These are phyloP conservation scores for Todiramphus saurophagus DNA, from an alignment of 2,113 vertebrate species.

Conservation along the genomic window DNA sequence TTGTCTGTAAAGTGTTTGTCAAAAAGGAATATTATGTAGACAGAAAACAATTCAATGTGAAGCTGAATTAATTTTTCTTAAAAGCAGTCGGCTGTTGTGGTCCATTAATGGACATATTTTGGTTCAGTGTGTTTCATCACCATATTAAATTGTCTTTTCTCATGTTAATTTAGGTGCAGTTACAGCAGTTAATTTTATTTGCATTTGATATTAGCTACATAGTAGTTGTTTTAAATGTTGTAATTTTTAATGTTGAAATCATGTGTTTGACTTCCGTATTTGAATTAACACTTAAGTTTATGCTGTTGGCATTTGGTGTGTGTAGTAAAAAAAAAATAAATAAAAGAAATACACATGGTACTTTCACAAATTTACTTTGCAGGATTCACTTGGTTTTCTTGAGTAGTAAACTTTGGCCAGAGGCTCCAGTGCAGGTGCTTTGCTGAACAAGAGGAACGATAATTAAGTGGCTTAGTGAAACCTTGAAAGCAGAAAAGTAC, in stretches of 20 bases:
- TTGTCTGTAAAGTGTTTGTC: conserved; percentile 43
- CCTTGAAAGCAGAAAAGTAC: background rate
- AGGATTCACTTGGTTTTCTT: background rate
- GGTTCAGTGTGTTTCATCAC: conserved; percentile 54
- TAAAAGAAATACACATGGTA: background rate
- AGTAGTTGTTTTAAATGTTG: conserved; percentile 67
- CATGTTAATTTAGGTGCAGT: conserved; percentile 68
- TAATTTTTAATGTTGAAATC: conserved; percentile 77
- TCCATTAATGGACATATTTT: conserved; percentile 44
- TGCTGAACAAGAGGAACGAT: background rate
- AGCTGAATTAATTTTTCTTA: conserved; percentile 44
- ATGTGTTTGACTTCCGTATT: conserved; percentile 79
- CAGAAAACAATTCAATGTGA: conserved; percentile 61
- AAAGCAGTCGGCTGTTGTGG: conserved; percentile 53
- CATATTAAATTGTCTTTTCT: conserved; percentile 50
- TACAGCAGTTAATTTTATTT: conserved; percentile 69
- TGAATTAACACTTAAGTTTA: conserved; percentile 75
- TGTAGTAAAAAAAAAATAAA: background rate
- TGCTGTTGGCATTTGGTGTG: conserved; percentile 51
- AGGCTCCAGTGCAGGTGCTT: background rate
- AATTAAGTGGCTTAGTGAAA: background rate
- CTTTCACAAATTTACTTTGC: background rate
- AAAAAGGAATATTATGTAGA: conserved; percentile 71
- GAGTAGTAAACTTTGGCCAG: background rate
- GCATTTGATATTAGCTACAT: conserved; percentile 57